These are phyloP conservation scores for Brienomyrus longianalis DNA, from an alignment of 2,113 vertebrate genomes.

Conservation along the genomic window DNA sequence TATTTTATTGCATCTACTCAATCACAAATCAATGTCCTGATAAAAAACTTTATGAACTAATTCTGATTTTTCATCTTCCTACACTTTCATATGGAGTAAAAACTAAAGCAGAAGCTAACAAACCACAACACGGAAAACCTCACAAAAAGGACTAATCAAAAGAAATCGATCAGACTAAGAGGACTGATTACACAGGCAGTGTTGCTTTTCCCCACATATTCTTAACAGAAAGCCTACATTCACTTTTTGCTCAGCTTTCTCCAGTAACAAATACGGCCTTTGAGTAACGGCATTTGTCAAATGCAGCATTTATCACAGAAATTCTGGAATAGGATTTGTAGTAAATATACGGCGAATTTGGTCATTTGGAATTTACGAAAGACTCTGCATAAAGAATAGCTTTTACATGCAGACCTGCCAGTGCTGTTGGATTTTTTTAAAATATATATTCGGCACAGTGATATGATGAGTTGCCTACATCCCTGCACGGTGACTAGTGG, in stretches of 20 bases:
- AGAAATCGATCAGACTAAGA: neutral
- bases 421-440: neutral
- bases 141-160: neutral
- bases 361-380: neutral
- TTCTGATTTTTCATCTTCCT: neutral
- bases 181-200: neutral
- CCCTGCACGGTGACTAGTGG: slow-evolving; percentile 8
- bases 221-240: slow-evolving; percentile 29
- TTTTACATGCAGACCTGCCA: neutral
- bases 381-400: neutral
- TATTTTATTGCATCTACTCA: slow-evolving; percentile 25
- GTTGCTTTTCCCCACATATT: neutral
- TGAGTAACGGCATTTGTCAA: neutral
- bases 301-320: neutral
- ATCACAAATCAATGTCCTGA: slow-evolving; percentile 5
- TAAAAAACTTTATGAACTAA: neutral
- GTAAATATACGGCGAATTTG: neutral
- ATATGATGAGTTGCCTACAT: neutral
- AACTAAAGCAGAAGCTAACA: neutral
- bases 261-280: neutral
- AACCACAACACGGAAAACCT: neutral
- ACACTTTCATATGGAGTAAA: neutral
- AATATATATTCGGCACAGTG: neutral
- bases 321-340: neutral
- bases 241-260: neutral